phyloP scores from a whole-genome alignment of 1,140 invertebrate genomes.

The Batillaria attramentaria region DNA sequence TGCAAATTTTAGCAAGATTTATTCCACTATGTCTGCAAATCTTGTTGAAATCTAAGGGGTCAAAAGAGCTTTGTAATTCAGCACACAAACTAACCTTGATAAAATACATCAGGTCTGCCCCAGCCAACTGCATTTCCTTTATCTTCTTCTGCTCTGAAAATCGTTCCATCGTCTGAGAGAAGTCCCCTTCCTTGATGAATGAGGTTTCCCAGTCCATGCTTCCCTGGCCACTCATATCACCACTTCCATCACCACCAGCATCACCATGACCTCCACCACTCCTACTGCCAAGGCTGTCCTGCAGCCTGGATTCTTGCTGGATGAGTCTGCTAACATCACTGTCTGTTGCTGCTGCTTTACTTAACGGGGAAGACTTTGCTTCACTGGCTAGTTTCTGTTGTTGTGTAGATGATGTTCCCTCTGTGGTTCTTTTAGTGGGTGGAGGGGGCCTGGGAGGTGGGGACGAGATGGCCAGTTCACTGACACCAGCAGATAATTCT shows the following conservation, averaged over 20 bases:
- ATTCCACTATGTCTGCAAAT: too few relatives aligned
- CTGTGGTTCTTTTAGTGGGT: neutral
- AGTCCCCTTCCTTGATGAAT: slow-evolving; percentile 20
- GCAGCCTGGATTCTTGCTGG: neutral
- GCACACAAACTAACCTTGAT: slow-evolving; percentile 43
- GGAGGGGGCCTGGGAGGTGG: neutral
- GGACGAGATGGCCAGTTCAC: too few relatives aligned
- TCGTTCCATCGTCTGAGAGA: slow-evolving; percentile 45
- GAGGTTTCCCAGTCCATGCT: neutral
- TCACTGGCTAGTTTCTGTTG: too few relatives aligned
- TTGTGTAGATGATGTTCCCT: too few relatives aligned
- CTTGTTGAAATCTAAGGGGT: neutral
- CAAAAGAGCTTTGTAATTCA: too few relatives aligned
- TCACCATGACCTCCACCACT: too few relatives aligned
- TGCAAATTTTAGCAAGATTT: too few relatives aligned
- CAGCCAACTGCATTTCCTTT: slow-evolving; percentile 42
- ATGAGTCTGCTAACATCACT: neutral
- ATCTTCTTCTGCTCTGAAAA: slow-evolving; percentile 39
- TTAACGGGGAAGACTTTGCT: too few relatives aligned
- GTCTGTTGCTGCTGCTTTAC: too few relatives aligned
- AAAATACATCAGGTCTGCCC: slow-evolving; percentile 38
- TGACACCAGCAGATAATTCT: too few relatives aligned
- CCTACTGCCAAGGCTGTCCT: neutral
- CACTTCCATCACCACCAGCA: too few relatives aligned
- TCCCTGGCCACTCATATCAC: neutral